Base-by-base conservation (phyloP, 2,113 vertebrate species). In the Sitta europaea region DNA sequence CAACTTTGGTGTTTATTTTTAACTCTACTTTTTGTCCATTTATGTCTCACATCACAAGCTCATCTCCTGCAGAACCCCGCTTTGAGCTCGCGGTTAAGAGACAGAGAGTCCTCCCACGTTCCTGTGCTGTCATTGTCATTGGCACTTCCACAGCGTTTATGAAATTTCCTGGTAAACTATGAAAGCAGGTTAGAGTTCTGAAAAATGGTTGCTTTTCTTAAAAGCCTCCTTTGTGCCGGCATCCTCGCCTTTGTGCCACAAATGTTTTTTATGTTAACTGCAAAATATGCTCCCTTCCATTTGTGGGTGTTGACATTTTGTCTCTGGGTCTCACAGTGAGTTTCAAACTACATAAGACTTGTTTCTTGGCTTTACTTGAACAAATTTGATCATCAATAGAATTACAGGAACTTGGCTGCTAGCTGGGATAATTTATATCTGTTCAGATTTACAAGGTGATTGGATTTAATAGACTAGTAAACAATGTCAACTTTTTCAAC, bases 1-100 rank as follows among this genome's bases (percentile, higher is more conserved):
- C 73, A 89, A 91, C 95, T 95, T 91, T 71, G 2, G 62, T 94
- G 91, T 96, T 97, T 97, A 96, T 96, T 96, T 94, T 97, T 96
- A 94, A 92, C 80, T 91, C 89, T 75, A 89, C 73, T 96, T 96
- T 97, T 92, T 97, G 70, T 92, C 89, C 65, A 1, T 89, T 96
- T 86, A 29, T 68, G 70, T 77, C 76, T 80, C 91, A 92, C 81
- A 94, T 95, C 91, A 96, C 70, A 94, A 68, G 90, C 84, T 48
- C 4, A 5, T 94, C 95, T 89, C 94, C 93, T 3, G 48, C 91
- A 82, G 93, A 91, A 85, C 28, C 40, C 71, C 0, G 0, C 93
- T 96, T 81, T 96, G 53, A 89, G 74, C 89, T 51, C 11, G 2
- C 35, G 14, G 76, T 45, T n/a, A 75, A 63, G 80, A 90, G 65